Evolutionary conservation across 1,140 invertebrate genomes (phyloP), one percentile per base, ranked within the genome.

Genomic region (Drosophila willistoni): DNA sequence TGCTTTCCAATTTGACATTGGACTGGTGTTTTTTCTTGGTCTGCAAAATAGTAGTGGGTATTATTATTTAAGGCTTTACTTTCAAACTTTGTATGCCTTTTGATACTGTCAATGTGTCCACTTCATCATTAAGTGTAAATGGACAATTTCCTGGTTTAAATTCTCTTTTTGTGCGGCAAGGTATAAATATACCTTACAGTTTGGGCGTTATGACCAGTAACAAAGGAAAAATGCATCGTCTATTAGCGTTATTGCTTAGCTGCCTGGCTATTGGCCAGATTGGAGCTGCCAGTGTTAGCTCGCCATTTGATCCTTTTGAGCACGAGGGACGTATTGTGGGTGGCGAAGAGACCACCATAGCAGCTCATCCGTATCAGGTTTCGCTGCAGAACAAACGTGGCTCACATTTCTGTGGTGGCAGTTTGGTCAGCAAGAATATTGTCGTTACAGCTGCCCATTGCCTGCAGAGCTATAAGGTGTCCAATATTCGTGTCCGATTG

Each of bases 401-500:
- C 54, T 77, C 73, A 25, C 93, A 93, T 68, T 81, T 76, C 63
- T 95, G 95, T 71, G 95, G 94, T n/a, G 95, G 94, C 10, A 93
- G 93, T 25, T 90, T 95, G 63, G 92, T 95, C 83, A 10, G n/a
- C 13, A 10, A 42, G 14, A 75, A 82, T 1, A 93, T 86, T 68
- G 81, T 94, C 44, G 59, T 95, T n/a, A 94, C 94, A 13, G 94
- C 95, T 34, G 94, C 94, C 59, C 95, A 95, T 77, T 95, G 95
- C 69, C 64, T 91, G 84, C 87, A 90, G 33, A 62, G 57, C 0
- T 67, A 77, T 29, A 29, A 34, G 6, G 69, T 77, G 2, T 17
- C 1, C 13, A 41, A 79, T 42, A 29, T 91, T 0, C 71, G 77
- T 41, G 69, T 91, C 0, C 90, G 90, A 13, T 14, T 81, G 9